Evolutionary conservation across 1,140 invertebrate species (phyloP).

Genomic region (Sycophila sp.): DNA sequence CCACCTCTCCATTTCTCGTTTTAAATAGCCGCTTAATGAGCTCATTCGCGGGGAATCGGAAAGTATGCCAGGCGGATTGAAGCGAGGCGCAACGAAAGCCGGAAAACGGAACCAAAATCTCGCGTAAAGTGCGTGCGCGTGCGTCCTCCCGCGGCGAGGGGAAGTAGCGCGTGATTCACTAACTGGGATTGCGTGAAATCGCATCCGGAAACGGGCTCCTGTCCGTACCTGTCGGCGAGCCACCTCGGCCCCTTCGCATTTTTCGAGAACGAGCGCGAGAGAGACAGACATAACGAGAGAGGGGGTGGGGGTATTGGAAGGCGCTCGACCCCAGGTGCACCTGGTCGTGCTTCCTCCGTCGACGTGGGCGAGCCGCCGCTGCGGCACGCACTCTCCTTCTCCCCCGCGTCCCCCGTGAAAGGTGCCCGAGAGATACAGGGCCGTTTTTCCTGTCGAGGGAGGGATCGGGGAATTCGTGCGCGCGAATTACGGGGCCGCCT

Average conservation of each 20-base stretch:
- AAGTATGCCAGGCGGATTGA: too few relatives aligned
- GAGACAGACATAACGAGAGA: neutral
- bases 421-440: neutral
- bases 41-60: too few relatives aligned
- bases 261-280: too few relatives aligned
- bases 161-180: conserved; percentile 31
- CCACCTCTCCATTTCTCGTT: too few relatives aligned
- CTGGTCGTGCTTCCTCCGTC: conserved; percentile 10
- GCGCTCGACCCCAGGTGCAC: conserved; percentile 13
- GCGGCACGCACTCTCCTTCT: neutral
- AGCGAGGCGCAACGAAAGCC: too few relatives aligned
- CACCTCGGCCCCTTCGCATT: neutral
- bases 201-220: conserved; percentile 37
- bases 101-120: too few relatives aligned
- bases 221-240: conserved; percentile 38
- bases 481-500: neutral
- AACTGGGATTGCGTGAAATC: conserved; percentile 29
- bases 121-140: neutral
- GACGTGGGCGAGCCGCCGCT: conserved; percentile 23
- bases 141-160: neutral
- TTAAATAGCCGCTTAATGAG: too few relatives aligned
- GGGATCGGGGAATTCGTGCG: neutral
- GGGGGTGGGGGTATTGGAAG: neutral
- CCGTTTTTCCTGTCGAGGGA: neutral
- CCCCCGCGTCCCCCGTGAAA: neutral